A percentile compares a stretch with the other conserved stretches of the same genome.
phyloP scores from a whole-genome alignment of 2,888 invertebrate genomes.

The Diogma glabrata region DNA sequence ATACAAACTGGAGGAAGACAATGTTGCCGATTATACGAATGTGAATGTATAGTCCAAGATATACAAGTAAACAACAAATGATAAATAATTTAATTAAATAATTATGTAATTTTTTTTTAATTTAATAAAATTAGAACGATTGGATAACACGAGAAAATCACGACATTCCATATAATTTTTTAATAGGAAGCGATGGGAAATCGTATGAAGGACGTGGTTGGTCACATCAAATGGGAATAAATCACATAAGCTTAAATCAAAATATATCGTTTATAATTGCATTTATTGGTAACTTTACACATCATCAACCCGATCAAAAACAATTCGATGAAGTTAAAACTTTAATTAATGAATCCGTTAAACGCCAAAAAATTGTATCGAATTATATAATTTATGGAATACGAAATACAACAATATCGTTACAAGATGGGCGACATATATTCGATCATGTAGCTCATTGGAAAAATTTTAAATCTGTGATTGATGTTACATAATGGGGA shows the following conservation, averaged over 20 bases:
- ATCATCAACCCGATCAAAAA: not conserved
- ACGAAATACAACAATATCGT: not conserved
- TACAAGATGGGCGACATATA: not conserved
- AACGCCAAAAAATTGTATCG: not conserved
- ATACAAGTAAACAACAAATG: not conserved
- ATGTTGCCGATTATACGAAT: constrained; percentile 21
- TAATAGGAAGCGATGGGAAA: constrained; percentile 39
- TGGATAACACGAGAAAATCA: constrained; percentile 7
- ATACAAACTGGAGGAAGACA: constrained; percentile 36
- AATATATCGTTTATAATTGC: not conserved
- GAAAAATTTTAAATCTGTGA: not conserved
- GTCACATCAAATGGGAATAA: constrained; percentile 31
- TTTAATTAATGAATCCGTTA: not conserved
- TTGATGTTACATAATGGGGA: constrained; percentile 1
- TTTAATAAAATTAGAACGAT: constrained; percentile 6
- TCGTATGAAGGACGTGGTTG: constrained; percentile 41
- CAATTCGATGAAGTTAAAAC: constrained; percentile 3
- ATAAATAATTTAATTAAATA: not conserved
- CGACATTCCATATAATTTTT: constrained; percentile 38
- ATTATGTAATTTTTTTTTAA: not conserved
- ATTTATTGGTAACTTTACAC: not conserved
- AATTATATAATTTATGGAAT: not conserved
- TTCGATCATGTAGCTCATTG: too few relatives aligned
- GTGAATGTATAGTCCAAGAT: constrained; percentile 23
- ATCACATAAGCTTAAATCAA: constrained; percentile 14